phyloP scores from a whole-genome alignment of 1,140 invertebrate species.

The Helicoverpa zea region DNA sequence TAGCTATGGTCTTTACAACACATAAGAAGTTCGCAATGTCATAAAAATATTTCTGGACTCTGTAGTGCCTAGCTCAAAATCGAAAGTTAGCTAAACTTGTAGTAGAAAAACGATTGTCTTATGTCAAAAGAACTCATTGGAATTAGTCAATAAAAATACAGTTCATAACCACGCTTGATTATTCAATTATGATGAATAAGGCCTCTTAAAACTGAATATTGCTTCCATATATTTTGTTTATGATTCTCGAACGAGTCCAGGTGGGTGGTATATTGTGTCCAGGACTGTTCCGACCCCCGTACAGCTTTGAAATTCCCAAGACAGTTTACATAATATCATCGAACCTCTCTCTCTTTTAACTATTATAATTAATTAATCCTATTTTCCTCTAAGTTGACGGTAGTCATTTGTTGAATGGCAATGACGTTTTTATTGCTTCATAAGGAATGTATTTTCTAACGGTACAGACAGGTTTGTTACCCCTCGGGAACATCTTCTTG shows the following conservation, averaged over 20 bases:
- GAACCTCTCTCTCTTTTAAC: conserved; percentile 67
- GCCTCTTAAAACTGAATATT: conserved; percentile 32
- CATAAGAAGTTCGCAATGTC: too few species aligned
- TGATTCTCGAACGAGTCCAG: conserved; percentile 31
- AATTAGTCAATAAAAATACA: background rate
- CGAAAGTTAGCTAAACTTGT: too few species aligned
- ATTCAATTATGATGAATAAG: conserved; percentile 31
- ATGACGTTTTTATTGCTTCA: conserved; percentile 46
- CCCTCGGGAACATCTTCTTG: conserved; percentile 10
- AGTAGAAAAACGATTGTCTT: background rate
- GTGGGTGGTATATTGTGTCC: conserved; percentile 60
- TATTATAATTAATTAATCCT: conserved; percentile 78
- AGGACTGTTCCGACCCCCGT: conserved; percentile 47
- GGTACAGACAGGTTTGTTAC: conserved; percentile 6
- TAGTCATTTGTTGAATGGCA: conserved; percentile 67
- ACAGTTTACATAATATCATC: conserved; percentile 70
- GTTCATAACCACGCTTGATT: background rate
- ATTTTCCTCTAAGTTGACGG: conserved; percentile 59
- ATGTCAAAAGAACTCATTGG: background rate
- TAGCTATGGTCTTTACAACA: too few species aligned
- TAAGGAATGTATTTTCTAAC: conserved; percentile 43
- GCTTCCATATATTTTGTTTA: conserved; percentile 39
- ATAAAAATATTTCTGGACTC: too few species aligned
- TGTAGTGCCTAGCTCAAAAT: too few species aligned
- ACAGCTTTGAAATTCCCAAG: conserved; percentile 49